phyloP scores from a whole-genome alignment of 2,797 vertebrate species.

The Coccyzus lansbergi region DNA sequence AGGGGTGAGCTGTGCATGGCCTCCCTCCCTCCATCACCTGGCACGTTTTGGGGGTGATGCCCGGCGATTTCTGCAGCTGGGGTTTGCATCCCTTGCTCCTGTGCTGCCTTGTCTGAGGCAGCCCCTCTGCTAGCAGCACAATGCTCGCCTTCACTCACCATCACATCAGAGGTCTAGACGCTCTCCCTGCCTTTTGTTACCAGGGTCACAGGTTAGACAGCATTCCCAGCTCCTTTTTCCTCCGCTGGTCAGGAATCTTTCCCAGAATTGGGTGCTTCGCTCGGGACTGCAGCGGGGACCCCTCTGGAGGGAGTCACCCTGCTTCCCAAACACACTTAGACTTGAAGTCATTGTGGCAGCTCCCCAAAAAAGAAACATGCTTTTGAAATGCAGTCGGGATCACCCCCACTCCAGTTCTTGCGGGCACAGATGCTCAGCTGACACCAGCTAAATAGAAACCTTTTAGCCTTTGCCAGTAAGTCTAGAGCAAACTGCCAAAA shows the following conservation, averaged over 20 bases:
- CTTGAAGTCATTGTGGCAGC: background rate
- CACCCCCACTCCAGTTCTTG: conserved; percentile 60
- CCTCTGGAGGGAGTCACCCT: background rate
- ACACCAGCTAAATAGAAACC: conserved; percentile 73
- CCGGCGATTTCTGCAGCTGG: background rate
- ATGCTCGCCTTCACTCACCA: conserved; percentile 45
- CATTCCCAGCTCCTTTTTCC: conserved; percentile 60
- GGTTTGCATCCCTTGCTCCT: background rate
- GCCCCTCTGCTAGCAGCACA: conserved; percentile 28
- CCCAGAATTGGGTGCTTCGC: background rate
- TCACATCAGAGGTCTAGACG: conserved; percentile 65
- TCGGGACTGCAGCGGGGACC: background rate
- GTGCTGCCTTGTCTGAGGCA: conserved; percentile 18
- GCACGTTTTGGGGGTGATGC: background rate
- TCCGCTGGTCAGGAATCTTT: background rate
- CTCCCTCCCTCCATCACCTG: background rate
- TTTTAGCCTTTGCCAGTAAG: conserved; percentile 69
- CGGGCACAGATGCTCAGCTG: conserved; percentile 70
- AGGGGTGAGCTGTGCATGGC: background rate
- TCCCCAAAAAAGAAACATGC: background rate
- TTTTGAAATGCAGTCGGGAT: conserved; percentile 32
- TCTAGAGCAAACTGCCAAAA: conserved; percentile 72
- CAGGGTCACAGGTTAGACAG: conserved; percentile 58
- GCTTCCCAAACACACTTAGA: background rate
- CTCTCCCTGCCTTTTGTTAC: conserved; percentile 62